Evolutionary conservation across 2,113 vertebrate genomes (phyloP).

Genomic region (Trochalopteron elliotii): DNA sequence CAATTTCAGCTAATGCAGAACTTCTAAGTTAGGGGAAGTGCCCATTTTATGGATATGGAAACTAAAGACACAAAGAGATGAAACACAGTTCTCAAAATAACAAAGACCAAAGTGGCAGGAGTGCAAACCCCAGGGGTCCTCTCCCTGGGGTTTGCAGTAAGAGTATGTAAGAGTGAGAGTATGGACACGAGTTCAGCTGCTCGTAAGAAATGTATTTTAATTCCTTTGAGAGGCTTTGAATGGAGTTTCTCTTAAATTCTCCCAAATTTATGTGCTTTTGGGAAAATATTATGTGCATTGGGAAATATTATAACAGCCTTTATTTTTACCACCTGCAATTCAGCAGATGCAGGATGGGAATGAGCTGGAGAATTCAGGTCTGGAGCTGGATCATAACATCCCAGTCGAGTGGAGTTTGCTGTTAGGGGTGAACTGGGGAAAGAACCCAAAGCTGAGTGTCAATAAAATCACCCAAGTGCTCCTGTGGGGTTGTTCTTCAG

Average conservation of each 20-base stretch:
- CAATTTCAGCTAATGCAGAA: neutral
- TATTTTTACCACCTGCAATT: neutral
- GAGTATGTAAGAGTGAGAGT: neutral
- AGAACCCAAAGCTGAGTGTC: neutral
- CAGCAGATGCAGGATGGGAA: neutral
- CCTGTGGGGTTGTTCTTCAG: neutral
- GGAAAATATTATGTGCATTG: too few relatives aligned
- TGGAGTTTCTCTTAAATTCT: neutral
- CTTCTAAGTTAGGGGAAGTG: neutral
- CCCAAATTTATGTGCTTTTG: neutral
- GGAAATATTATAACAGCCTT: neutral
- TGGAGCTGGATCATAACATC: neutral
- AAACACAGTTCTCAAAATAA: neutral
- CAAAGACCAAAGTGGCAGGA: neutral
- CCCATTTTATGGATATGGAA: neutral
- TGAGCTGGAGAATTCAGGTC: neutral
- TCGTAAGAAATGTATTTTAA: neutral
- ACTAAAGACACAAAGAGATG: neutral
- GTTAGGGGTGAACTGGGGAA: neutral
- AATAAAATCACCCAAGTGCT: neutral
- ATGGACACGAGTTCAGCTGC: neutral
- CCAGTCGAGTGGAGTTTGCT: fast-evolving
- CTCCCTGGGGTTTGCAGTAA: too few relatives aligned
- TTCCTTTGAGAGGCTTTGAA: neutral
- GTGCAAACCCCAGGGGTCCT: neutral